Percentiles rank a stretch among this genome's conserved stretches.
Conservation (phyloP, 2,888 invertebrate species). For the Dorcus parallelipipedus region DNA sequence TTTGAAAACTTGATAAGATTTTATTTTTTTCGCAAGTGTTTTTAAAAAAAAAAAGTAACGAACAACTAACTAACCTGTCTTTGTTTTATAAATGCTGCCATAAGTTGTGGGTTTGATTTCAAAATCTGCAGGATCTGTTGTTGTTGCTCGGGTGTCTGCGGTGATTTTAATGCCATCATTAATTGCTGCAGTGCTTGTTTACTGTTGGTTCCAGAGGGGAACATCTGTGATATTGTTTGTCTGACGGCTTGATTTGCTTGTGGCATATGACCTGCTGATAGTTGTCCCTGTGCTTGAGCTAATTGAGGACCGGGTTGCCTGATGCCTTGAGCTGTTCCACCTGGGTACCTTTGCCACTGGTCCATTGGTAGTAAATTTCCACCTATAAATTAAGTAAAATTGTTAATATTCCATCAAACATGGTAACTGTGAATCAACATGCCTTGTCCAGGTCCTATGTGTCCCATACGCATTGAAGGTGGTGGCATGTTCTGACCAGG, state of each 20-base stretch:
- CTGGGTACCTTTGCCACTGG: constrained; percentile 55
- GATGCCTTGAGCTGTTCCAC: constrained; percentile 46
- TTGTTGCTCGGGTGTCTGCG: constrained; percentile 88
- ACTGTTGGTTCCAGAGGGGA: constrained; percentile 38
- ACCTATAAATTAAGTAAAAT: constrained; percentile 31
- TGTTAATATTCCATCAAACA: constrained; percentile 7
- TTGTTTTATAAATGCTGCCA: constrained; percentile 93
- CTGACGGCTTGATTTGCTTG: constrained; percentile 24
- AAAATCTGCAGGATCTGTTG: constrained; percentile 84
- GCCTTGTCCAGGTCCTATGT: constrained; percentile 46
- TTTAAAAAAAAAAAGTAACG: background rate
- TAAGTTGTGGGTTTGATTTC: constrained; percentile 90
- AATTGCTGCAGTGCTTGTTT: constrained; percentile 78
- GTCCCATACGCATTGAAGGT: constrained; percentile 54
- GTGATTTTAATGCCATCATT: constrained; percentile 85
- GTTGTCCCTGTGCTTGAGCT: constrained; percentile 43
- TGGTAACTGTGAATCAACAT: constrained; percentile 31
- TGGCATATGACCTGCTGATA: constrained; percentile 40
- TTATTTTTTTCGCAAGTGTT: background rate
- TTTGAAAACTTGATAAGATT: background rate
- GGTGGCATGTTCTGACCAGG: constrained; percentile 57
- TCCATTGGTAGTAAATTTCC: constrained; percentile 56
- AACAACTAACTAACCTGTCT: constrained; percentile 56
- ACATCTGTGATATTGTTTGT: constrained; percentile 26
- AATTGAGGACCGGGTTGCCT: constrained; percentile 53